Evolutionary conservation across 2,113 vertebrate genomes (phyloP), one percentile per base, ranked within the genome.

Genomic region (Chloroceryle aenea): DNA sequence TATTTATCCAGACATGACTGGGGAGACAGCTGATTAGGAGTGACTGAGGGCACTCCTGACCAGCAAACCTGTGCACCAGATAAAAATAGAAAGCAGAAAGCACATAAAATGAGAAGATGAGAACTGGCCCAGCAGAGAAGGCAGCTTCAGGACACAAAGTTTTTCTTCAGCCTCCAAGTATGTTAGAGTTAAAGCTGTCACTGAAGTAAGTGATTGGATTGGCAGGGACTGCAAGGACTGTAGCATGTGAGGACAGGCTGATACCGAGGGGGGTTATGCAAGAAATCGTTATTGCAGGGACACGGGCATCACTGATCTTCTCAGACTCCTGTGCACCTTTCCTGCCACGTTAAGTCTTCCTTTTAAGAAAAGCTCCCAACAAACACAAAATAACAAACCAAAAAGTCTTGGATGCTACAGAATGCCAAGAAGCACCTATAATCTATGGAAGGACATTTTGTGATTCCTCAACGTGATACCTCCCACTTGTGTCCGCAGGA

Each of bases 11-110:
- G 90, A 61, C 32, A 5, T 42, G 92, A 86, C 0, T 61, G 61
- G 83, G 72, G 76, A 95, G 52, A 80, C 64, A 61, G 73, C n/a
- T 87, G 86, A 96, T 93, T 59, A 88, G 48, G 72, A 79, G 40
- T 76, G 90, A 92, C 90, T 78, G 61, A 66, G 88, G 62, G 48
- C 48, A 68, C 19, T 64, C 76, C 91, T 72, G 71, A 73, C 78
- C 73, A 90, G 96, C 88, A 94, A 79, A 96, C 88, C 76, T 89
- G 73, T 9, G 27, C 47, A 32, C 34, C 66, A 58, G 92, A 63
- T 42, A 78, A 96, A 95, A 93, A 77, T 32, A 92, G 62, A 71
- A 77, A 59, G 66, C 90, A 82, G 48, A 76, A 52, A 88, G 72
- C 56, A 45, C 20, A 16, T 21, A 40, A 92, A 92, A 67, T 15